Percentiles rank a stretch among this genome's conserved stretches.
Evolutionary conservation across 1,140 invertebrate species (phyloP).

Genomic region (Papilio helenus): DNA sequence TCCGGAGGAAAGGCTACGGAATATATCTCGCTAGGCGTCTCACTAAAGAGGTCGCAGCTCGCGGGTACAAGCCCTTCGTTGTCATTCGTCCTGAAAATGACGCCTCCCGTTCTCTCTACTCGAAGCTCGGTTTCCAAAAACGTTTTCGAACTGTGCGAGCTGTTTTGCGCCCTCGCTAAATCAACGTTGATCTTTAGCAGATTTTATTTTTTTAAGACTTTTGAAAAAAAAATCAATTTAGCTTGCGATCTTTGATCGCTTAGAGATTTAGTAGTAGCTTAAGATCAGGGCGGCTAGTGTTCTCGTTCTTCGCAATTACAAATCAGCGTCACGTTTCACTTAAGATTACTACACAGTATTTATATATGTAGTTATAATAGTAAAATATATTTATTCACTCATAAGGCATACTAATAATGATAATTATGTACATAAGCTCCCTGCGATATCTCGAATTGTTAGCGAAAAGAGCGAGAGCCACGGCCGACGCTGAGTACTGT

Average conservation of each 20-base stretch:
- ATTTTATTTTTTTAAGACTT: constrained; percentile 83
- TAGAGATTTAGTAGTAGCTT: constrained; percentile 80
- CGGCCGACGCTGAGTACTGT: constrained; percentile 67
- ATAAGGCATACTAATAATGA: neutral
- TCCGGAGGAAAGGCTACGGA: constrained; percentile 90
- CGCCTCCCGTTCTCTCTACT: constrained; percentile 90
- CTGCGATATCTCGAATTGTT: neutral
- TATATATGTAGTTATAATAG: constrained; percentile 12
- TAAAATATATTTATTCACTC: constrained; percentile 11
- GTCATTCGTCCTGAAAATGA: constrained; percentile 93
- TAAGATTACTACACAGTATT: constrained; percentile 1
- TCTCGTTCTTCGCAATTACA: constrained; percentile 62
- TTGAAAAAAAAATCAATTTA: constrained; percentile 79
- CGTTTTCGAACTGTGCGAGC: constrained; percentile 90
- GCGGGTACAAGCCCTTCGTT: constrained; percentile 92
- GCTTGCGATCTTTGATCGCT: constrained; percentile 82
- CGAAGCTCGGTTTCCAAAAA: constrained; percentile 90
- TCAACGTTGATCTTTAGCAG: constrained; percentile 79
- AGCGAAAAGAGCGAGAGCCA: constrained; percentile 69
- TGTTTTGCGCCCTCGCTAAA: constrained; percentile 86
- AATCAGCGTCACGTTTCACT: constrained; percentile 35
- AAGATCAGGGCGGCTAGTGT: constrained; percentile 75
- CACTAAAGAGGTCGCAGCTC: constrained; percentile 87
- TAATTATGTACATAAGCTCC: constrained; percentile 28
- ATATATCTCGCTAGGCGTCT: constrained; percentile 86